Evolutionary conservation across 2,888 invertebrate species (phyloP).

Genomic region (Amphipyra tragopoginis): DNA sequence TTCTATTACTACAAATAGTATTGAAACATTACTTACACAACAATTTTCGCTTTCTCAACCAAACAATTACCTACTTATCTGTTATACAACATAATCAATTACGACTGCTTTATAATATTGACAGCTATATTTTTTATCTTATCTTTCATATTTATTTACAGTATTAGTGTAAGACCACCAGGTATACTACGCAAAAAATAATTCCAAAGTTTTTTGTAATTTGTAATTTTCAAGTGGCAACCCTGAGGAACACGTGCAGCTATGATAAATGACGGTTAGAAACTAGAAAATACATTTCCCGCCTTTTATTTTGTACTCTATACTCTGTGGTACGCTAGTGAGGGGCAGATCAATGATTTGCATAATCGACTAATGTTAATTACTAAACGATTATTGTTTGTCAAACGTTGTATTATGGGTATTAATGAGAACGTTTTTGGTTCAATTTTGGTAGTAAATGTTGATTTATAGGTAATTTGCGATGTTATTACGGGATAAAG

Average conservation of each 20-base stretch:
- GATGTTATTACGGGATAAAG: too few relatives aligned
- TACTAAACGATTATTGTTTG: constrained; percentile 39
- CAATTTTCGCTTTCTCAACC: not conserved
- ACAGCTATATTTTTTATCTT: not conserved
- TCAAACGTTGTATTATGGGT: constrained; percentile 14
- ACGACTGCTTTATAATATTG: not conserved
- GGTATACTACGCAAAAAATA: constrained; percentile 5
- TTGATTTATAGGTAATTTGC: not conserved
- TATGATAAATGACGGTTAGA: constrained; percentile 61
- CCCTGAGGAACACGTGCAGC: constrained; percentile 50
- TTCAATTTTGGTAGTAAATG: constrained; percentile 15
- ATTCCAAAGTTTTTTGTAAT: constrained; percentile 6
- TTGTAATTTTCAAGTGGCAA: constrained; percentile 42
- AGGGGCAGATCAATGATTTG: constrained; percentile 45
- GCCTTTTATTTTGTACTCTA: constrained; percentile 44
- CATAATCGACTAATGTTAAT: constrained; percentile 52
- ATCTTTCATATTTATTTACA: not conserved
- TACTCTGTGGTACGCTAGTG: constrained; percentile 42
- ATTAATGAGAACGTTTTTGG: constrained; percentile 6
- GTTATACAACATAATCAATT: not conserved
- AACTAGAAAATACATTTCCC: constrained; percentile 56
- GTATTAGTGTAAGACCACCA: not conserved
- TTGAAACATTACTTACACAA: constrained; percentile 1
- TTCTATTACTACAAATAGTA: constrained; percentile 3
- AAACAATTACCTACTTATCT: not conserved